Evolutionary conservation across 1,140 invertebrate genomes (phyloP).

Genomic region (Drosophila quadrilineata): DNA sequence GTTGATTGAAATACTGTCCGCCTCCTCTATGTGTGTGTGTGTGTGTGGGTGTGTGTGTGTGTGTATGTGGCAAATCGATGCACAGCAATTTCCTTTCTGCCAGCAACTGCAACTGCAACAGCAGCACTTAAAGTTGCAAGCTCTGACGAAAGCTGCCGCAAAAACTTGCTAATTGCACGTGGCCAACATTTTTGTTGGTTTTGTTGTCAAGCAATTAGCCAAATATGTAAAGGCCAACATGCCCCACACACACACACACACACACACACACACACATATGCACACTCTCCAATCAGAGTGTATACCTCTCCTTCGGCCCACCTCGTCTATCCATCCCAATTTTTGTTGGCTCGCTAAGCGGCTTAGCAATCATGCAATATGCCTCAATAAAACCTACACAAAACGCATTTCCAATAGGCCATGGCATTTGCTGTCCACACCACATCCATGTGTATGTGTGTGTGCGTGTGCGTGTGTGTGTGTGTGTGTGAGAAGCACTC

Average conservation of each 20-base stretch:
- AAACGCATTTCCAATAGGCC: too few species aligned
- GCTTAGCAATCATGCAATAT: too few species aligned
- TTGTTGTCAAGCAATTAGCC: constrained; percentile 35
- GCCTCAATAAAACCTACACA: too few species aligned
- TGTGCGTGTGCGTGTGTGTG: neutral
- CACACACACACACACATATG: constrained; percentile 6
- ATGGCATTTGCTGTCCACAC: too few species aligned
- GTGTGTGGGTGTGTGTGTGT: neutral
- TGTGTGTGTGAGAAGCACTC: constrained; percentile 9
- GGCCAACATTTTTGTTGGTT: constrained; percentile 25
- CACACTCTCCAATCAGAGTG: too few species aligned
- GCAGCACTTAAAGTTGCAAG: constrained; percentile 18
- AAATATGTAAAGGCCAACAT: constrained; percentile 22
- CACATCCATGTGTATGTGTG: neutral
- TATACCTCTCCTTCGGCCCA: too few species aligned
- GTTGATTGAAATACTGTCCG: constrained; percentile 61
- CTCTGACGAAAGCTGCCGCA: neutral
- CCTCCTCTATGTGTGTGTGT: neutral
- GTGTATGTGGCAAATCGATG: neutral
- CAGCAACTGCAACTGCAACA: constrained; percentile 1
- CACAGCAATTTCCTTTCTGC: neutral
- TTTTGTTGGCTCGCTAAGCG: too few species aligned
- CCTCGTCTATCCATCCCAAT: too few species aligned
- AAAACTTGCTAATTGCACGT: constrained; percentile 28
- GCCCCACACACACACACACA: neutral